Base-by-base conservation (phyloP, 2,113 vertebrate genomes). In the Jacana jacana region DNA sequence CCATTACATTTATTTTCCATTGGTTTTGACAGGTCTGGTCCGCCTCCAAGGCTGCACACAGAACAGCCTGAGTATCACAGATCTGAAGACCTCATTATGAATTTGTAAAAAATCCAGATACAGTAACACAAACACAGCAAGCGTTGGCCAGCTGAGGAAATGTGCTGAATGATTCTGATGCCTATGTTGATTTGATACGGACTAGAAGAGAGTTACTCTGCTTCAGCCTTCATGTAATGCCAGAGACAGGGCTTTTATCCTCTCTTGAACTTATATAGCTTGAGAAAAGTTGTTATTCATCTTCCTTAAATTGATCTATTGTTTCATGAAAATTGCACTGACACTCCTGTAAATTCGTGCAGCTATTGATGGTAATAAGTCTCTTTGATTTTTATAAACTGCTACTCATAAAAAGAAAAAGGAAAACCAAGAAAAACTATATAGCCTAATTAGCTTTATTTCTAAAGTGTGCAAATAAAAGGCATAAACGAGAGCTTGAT, bases 1-100 rank as follows among this genome's bases (percentile, higher is more conserved):
- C 75, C 75, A 70, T 81, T 73, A 66, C 81, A 82, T 73, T 86
- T 80, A 88, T 96, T 96, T 96, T 94, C 91, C 93, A 87, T 81
- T 69, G 46, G 54, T 78, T 91, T 85, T 93, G 87, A 93, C 81
- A 94, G 75, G 81, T 78, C 86, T 96, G 94, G 91, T 91, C 82
- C 86, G 72, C 51, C 88, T 95, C 89, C 94, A 96, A 92, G 63
- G 49, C 85, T 93, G n/a, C 70, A 82, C 37, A 73, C 33, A 93
- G 66, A 92, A 94, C 73, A 96, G 91, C 17, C 61, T 19, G 65
- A 83, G 66, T 69, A 93, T 77, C 89, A 35, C 23, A 44, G 44
- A 85, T 79, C 61, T 92, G 91, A 84, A 87, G 78, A 91, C 81
- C 70, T 94, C 91, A 94, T 94, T 93, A 96, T 7, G 20, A 85